A percentile compares a stretch with the other conserved stretches of the same genome.
Conservation (phyloP, 2,797 vertebrate species). For the Danio tinwini region DNA sequence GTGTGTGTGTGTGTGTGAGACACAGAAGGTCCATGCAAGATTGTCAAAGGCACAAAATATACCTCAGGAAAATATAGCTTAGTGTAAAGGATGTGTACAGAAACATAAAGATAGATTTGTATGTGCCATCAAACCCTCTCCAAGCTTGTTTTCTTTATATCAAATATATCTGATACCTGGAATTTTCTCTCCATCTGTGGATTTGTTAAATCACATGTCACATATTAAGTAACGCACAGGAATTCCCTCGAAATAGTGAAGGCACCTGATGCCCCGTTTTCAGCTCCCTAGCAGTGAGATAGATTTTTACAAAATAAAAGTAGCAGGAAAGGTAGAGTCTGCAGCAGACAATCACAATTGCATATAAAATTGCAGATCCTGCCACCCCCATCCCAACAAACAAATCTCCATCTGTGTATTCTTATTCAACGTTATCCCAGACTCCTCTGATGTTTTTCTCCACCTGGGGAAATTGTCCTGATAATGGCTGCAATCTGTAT, state of each 20-base stretch:
- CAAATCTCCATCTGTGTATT: slow-evolving; percentile 71
- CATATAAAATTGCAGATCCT: slow-evolving; percentile 72
- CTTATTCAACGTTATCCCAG: slow-evolving; percentile 62
- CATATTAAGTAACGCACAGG: slow-evolving; percentile 49
- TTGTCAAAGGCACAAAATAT: slow-evolving; percentile 27
- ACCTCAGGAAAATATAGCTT: slow-evolving; percentile 26
- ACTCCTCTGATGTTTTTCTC: slow-evolving; percentile 56
- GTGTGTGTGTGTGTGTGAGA: neutral
- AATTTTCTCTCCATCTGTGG: slow-evolving; percentile 38
- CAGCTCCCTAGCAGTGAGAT: slow-evolving; percentile 41
- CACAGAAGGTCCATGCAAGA: neutral
- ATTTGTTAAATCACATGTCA: slow-evolving; percentile 57
- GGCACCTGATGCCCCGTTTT: slow-evolving; percentile 36
- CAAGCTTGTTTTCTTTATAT: slow-evolving; percentile 13
- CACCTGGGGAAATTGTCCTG: slow-evolving; percentile 70
- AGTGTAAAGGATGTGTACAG: neutral
- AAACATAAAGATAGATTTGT: neutral
- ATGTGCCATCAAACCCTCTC: slow-evolving; percentile 1
- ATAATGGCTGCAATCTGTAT: slow-evolving; percentile 80
- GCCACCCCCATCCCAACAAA: slow-evolving; percentile 59
- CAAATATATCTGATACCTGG: slow-evolving; percentile 35
- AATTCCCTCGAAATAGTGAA: slow-evolving; percentile 50
- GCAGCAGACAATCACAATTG: slow-evolving; percentile 75
- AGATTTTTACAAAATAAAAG: slow-evolving; percentile 56
- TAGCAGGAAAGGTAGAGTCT: slow-evolving; percentile 61